Conservation (phyloP, 1,140 invertebrate genomes). For the Colletes latitarsis region DNA sequence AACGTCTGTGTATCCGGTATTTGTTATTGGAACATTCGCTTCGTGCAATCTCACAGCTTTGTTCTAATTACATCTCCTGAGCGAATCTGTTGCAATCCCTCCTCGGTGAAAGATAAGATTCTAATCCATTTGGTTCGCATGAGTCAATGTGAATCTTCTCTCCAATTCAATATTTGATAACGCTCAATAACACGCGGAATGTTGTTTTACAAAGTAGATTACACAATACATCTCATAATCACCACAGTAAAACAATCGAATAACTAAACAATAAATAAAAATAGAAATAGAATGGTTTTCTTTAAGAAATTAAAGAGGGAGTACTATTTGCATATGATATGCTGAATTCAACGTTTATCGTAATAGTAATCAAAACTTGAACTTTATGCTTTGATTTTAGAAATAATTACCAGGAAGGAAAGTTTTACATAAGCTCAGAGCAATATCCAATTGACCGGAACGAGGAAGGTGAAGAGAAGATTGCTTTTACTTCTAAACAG, state of each 20-base stretch:
- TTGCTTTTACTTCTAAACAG: conserved; percentile 12
- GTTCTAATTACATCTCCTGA: conserved; percentile 55
- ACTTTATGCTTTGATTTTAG: too few species aligned
- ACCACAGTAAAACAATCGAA: too few species aligned
- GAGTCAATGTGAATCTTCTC: not conserved
- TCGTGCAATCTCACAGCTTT: conserved; percentile 53
- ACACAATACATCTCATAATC: not conserved
- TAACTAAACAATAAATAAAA: too few species aligned
- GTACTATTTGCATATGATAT: too few species aligned
- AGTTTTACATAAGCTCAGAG: conserved; percentile 27
- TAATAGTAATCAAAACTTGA: not conserved
- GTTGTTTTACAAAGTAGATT: not conserved
- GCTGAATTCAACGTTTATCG: too few species aligned
- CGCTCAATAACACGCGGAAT: not conserved
- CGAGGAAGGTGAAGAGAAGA: not conserved
- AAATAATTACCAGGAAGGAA: not conserved
- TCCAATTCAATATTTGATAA: not conserved
- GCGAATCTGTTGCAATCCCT: conserved; percentile 44
- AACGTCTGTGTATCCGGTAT: conserved; percentile 5
- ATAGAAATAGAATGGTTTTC: too few species aligned
- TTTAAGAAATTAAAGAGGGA: too few species aligned
- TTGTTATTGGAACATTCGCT: conserved; percentile 38
- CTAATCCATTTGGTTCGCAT: not conserved
- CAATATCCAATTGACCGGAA: not conserved
- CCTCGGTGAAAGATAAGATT: not conserved